Evolutionary conservation across 2,797 vertebrate genomes (phyloP), one percentile per base, ranked within the genome.

Genomic region (Brachymystax lenok): DNA sequence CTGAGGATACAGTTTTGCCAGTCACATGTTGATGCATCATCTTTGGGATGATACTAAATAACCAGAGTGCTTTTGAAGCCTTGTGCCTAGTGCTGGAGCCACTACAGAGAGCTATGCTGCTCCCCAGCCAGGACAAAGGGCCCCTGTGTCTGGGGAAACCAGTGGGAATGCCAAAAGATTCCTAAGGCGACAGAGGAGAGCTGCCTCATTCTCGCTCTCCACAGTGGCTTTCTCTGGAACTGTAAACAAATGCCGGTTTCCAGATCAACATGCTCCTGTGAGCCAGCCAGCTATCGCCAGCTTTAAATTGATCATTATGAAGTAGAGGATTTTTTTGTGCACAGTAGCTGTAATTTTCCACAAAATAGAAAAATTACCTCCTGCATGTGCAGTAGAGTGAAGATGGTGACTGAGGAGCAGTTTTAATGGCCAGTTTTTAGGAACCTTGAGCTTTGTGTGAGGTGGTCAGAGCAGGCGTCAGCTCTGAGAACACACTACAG

Each of bases 151-250:
- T 16, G 27, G 66, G 66, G 30, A 67, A 67, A 67, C 13, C 66
- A 17, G 85, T 81, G 86, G 79, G 83, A 88, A 88, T 71, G 77
- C 82, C 78, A 76, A 80, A 68, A 86, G 86, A 86, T 88, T 89
- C 85, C 82, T 84, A 78, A 40, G 84, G 80, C 85, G 77, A 84
- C 82, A 80, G 71, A 73, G 19, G 68, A 86, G 75, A 80, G 74
- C 61, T 24, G 28, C 64, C 74, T 75, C 35, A 63, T 21, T 28
- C 54, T 10, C 77, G 40, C 79, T 71, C 79, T 69, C 71, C 56
- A 12, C 4, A 68, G 61, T 1, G 52, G 6, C 6, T 52, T 74
- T 70, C 19, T 16, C 21, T 0, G 28, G 35, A 14, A 21, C 35
- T 30, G 5, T 14, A 19, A 64, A 50, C 16, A 56, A 35, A 13